Conservation (phyloP, 2,113 vertebrate genomes). For the Malaclemys terrapin region DNA sequence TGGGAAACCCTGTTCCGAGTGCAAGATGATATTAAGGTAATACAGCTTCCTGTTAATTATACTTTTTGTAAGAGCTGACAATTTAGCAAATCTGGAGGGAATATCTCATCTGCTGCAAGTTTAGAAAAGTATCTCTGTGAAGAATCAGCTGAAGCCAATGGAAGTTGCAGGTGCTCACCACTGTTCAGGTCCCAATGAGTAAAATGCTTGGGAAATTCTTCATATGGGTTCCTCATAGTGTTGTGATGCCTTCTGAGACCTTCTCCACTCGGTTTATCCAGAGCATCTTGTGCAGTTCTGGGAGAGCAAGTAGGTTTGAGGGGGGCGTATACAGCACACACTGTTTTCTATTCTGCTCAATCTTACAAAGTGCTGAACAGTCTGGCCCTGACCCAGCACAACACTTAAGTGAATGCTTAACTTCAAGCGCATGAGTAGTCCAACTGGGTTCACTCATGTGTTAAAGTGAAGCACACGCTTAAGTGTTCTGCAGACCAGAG, state of each 20-base stretch:
- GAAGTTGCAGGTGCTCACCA: neutral
- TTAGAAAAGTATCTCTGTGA: neutral
- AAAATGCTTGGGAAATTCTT: neutral
- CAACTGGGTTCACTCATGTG: neutral
- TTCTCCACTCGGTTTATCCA: neutral
- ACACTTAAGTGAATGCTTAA: neutral
- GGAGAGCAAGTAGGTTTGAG: neutral
- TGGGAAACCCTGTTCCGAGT: constrained; percentile 98
- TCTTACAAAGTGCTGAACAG: neutral
- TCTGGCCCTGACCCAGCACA: neutral
- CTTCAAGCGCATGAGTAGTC: neutral
- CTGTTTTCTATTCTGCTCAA: neutral
- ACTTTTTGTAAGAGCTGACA: no score
- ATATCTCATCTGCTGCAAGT: neutral
- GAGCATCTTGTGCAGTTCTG: neutral
- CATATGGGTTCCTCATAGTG: neutral
- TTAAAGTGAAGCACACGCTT: neutral
- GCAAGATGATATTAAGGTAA: constrained; percentile 98
- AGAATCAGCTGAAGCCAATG: neutral
- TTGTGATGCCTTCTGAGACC: neutral
- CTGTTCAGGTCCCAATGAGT: neutral
- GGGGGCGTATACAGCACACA: neutral
- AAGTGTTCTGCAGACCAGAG: neutral
- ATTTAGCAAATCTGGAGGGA: no score
- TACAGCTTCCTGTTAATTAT: neutral